A percentile compares a stretch with the other conserved stretches of the same genome.
phyloP scores from a whole-genome alignment of 2,888 invertebrate genomes.

The Dichetophora obliterata region DNA sequence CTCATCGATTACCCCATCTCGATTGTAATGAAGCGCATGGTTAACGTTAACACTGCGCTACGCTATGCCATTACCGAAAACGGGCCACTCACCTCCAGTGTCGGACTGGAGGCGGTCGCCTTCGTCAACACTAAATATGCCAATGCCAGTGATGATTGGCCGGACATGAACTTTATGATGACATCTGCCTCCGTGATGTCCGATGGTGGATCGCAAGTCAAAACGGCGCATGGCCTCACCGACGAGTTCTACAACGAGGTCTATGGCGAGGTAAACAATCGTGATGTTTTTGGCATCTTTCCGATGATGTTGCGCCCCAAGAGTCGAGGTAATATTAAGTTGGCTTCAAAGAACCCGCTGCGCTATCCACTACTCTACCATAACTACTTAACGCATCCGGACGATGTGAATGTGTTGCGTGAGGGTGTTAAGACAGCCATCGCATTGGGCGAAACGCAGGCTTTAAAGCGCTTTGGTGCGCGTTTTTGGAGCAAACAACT shows the following conservation, averaged over 20 bases:
- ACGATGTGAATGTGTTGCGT: conserved; percentile 84
- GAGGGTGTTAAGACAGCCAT: conserved; percentile 90
- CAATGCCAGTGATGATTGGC: conserved; percentile 89
- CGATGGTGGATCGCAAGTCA: conserved; percentile 86
- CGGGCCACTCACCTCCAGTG: conserved; percentile 87
- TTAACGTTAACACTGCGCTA: conserved; percentile 85
- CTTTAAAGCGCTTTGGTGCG: conserved; percentile 84
- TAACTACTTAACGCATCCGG: conserved; percentile 90
- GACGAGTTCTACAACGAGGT: conserved; percentile 86
- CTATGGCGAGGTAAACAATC: conserved; percentile 78
- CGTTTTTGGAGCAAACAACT: conserved; percentile 80
- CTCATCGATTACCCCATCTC: conserved; percentile 85
- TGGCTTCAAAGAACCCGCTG: conserved; percentile 78
- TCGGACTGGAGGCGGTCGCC: conserved; percentile 88
- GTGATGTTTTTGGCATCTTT: conserved; percentile 85
- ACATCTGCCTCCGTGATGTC: conserved; percentile 85
- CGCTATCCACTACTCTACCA: conserved; percentile 91
- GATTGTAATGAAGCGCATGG: conserved; percentile 83
- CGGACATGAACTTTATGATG: conserved; percentile 92
- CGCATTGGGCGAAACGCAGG: conserved; percentile 83
- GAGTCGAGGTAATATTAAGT: conserved; percentile 83
- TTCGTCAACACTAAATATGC: conserved; percentile 92
- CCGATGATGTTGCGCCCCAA: conserved; percentile 93
- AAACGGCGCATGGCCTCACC: conserved; percentile 83
- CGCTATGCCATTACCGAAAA: conserved; percentile 88